Base-by-base conservation (phyloP, 2,888 invertebrate species). In the Mamestra brassicae region DNA sequence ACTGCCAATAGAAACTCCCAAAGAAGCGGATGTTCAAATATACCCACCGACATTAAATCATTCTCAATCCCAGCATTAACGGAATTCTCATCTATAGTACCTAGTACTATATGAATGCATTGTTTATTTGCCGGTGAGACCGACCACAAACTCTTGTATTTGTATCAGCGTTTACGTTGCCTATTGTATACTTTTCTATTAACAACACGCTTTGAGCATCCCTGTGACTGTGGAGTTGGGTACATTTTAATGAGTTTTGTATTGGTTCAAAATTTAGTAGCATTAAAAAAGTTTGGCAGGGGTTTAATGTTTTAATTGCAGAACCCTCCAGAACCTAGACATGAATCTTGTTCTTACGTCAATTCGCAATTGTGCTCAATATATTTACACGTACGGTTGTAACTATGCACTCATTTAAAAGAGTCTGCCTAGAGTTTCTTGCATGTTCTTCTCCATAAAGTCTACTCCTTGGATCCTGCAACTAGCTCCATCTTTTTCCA, bases 111-210 rank as follows among this genome's bases (percentile, higher is more conserved):
- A 26, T 26, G 26, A 26, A 26, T 26, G 55, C 13, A 13, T 61
- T 36, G 38, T n/a, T n/a, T n/a, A 15, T 47, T 34, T n/a, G 6
- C n/a, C 36, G 17, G 8, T 34, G 47, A 15, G n/a, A 4, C 5
- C 62, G 26, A 4, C 13, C 47, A 13, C 13, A 15, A 17, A 26
- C 34, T 57, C 58, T 50, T 45, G 26, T 63, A 15, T 45, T 45
- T 42, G 5, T 17, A 61, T 7, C 45, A 4, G 15, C 7, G 26
- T 34, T 34, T 45, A 34, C 15, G 34, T 26, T 62, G 15, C 5
- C 70, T 52, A 78, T 78, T 78, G 77, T 78, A 17, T 71, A 69
- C 36, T 36, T 15, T 17, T 38, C 11, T 54, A 63, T 38, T 38
- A 17, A 66, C 77, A 77, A 74, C 70, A 45, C 11, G n/a, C 17